Conservation (phyloP, 2,888 invertebrate genomes). For the Uropetala carovei region DNA sequence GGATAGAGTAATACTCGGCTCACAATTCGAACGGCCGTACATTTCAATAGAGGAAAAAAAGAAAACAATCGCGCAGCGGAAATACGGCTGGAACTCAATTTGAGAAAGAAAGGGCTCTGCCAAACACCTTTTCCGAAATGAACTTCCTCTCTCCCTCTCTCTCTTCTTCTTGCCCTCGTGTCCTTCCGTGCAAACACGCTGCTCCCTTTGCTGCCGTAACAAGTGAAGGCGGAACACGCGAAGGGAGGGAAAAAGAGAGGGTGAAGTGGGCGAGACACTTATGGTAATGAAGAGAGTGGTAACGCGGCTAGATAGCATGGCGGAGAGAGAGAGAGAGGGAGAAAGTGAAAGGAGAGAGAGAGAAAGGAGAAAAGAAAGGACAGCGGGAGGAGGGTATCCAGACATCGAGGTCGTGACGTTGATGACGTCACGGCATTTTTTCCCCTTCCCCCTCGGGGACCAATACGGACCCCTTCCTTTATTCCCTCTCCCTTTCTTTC, state of each 20-base stretch:
- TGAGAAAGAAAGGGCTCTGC: not conserved
- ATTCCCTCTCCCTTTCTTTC: not conserved
- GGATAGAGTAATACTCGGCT: not conserved
- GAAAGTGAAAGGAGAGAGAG: slow-evolving; percentile 1
- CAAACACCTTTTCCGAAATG: not conserved
- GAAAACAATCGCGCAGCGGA: not conserved
- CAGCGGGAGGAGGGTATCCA: not conserved
- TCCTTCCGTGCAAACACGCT: not conserved
- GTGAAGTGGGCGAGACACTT: slow-evolving; percentile 7
- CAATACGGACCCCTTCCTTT: not conserved
- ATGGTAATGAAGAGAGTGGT: not conserved
- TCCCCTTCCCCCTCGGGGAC: not conserved
- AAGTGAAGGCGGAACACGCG: not conserved
- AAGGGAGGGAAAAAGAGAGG: not conserved
- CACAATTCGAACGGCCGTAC: not conserved
- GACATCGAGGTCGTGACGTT: not conserved
- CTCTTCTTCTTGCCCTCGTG: not conserved
- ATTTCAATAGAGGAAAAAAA: not conserved
- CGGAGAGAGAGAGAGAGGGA: not conserved
- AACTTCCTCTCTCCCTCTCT: not conserved
- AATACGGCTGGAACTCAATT: slow-evolving; percentile 7
- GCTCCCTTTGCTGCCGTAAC: not conserved
- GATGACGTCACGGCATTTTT: slow-evolving; percentile 3
- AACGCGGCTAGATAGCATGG: no score
- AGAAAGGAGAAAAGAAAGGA: not conserved